Evolutionary conservation across 2,888 invertebrate species (phyloP).

Genomic region (Eupeodes latifasciatus): DNA sequence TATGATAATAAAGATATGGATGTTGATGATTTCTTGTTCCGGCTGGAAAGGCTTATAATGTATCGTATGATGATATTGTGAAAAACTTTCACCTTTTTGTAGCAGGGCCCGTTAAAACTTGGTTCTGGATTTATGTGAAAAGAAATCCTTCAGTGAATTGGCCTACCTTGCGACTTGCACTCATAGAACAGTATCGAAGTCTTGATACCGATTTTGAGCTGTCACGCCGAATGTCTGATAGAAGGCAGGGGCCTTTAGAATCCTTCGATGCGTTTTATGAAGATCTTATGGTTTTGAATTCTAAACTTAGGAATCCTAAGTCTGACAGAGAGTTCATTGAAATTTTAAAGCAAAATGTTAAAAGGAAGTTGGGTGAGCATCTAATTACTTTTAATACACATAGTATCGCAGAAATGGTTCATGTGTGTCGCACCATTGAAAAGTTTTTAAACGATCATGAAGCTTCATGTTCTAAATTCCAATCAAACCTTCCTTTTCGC

Average conservation of each 20-base stretch:
- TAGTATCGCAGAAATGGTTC: too few species aligned
- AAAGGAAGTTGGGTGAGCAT: neutral
- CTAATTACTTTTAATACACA: too few species aligned
- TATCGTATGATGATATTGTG: too few species aligned
- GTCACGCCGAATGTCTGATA: neutral
- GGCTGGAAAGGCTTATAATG: neutral
- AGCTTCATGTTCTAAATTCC: too few species aligned
- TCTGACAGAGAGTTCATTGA: neutral
- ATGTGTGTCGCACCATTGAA: too few species aligned
- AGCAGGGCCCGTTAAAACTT: too few species aligned
- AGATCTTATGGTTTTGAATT: neutral
- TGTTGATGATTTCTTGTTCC: conserved; percentile 2
- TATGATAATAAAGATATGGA: conserved; percentile 16
- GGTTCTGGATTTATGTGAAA: too few species aligned
- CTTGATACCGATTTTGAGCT: neutral
- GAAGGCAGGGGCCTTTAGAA: neutral
- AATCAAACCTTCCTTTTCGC: too few species aligned
- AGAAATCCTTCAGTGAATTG: too few species aligned
- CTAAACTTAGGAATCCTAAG: neutral
- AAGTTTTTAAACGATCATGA: too few species aligned
- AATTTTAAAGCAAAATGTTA: neutral
- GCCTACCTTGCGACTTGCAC: neutral
- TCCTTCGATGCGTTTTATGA: too few species aligned
- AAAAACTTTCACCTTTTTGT: too few species aligned
- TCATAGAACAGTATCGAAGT: neutral